Conservation (phyloP, 1,140 invertebrate genomes). For the Marisa cornuarietis region DNA sequence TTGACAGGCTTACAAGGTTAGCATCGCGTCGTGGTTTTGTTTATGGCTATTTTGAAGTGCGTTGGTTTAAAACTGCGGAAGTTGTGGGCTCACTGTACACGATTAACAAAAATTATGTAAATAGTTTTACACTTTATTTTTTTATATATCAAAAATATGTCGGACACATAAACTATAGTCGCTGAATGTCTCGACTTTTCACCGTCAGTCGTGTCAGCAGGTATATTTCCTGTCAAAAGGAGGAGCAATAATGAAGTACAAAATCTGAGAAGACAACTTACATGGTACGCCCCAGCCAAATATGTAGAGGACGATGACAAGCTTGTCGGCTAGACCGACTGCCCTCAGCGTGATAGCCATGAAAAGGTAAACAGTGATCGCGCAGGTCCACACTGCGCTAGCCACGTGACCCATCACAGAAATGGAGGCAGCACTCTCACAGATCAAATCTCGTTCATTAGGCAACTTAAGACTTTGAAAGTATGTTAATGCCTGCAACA, state of each 20-base stretch:
- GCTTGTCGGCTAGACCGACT: slow-evolving; percentile 28
- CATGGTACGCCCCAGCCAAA: slow-evolving; percentile 52
- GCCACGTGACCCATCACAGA: slow-evolving; percentile 34
- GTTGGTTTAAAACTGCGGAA: background rate
- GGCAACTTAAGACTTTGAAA: slow-evolving; percentile 26
- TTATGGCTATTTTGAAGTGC: no score
- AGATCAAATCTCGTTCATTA: slow-evolving; percentile 26
- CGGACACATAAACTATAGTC: background rate
- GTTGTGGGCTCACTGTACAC: no score
- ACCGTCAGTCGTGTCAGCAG: background rate
- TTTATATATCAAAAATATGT: no score
- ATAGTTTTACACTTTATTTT: no score
- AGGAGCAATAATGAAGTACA: background rate
- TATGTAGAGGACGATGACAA: slow-evolving; percentile 37
- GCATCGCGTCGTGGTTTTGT: no score
- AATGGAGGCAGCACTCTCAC: slow-evolving; percentile 35
- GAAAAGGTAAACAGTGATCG: slow-evolving; percentile 46
- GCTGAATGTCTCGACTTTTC: background rate
- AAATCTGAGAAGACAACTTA: slow-evolving; percentile 22
- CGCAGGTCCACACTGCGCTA: slow-evolving; percentile 45
- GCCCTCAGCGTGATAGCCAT: slow-evolving; percentile 33
- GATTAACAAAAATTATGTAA: no score
- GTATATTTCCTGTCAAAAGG: background rate
- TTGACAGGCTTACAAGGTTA: no score
- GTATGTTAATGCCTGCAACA: slow-evolving; percentile 10